Conservation (phyloP, 2,113 vertebrate genomes). For the Ceyx margarethae region DNA sequence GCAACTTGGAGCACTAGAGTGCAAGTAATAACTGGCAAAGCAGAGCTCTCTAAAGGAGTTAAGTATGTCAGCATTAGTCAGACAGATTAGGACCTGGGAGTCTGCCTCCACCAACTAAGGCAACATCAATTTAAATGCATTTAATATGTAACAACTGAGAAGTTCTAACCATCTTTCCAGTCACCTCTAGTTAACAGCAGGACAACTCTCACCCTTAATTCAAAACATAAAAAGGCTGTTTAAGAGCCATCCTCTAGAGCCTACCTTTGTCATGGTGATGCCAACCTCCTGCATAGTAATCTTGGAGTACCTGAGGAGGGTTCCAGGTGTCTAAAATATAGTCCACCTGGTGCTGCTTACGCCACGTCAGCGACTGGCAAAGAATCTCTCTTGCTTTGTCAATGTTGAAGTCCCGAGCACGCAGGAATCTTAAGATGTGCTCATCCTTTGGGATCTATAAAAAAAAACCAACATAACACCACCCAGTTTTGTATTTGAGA, state of each 20-base stretch:
- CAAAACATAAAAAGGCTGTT: not conserved
- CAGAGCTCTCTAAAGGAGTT: not conserved
- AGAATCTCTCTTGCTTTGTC: slow-evolving; percentile 92
- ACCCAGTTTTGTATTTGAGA: not conserved
- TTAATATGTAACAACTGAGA: not conserved
- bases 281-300: slow-evolving; percentile 93
- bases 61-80: not conserved
- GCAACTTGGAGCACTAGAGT: not conserved
- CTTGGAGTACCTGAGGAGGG: slow-evolving; percentile 87
- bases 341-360: slow-evolving; percentile 95
- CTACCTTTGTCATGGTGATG: slow-evolving; percentile 94
- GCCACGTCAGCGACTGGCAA: slow-evolving; percentile 93
- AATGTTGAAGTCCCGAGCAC: slow-evolving; percentile 90
- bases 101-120: not conserved
- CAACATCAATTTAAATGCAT: not conserved
- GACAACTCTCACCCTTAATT: not conserved
- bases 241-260: not conserved
- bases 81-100: not conserved
- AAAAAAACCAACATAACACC: not conserved
- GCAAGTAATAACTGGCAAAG: not conserved
- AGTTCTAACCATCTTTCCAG: not conserved
- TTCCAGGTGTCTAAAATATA: slow-evolving; percentile 92
- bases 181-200: not conserved
- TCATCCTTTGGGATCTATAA: slow-evolving; percentile 93
- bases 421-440: slow-evolving; percentile 93